Conservation (phyloP, 2,113 vertebrate species). For the Chloebia gouldiae region DNA sequence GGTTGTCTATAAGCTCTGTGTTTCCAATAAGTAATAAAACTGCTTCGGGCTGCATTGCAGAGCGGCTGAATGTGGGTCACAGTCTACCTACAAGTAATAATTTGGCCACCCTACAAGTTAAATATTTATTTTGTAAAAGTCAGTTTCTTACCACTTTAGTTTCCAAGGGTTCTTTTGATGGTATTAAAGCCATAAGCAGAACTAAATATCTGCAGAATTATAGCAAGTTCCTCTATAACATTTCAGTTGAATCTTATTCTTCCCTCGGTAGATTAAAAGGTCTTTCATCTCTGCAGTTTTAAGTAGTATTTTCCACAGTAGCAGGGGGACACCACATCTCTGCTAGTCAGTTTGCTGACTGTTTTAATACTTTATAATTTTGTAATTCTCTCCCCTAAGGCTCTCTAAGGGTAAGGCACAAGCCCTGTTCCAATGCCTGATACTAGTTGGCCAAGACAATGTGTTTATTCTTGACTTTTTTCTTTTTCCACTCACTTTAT, state of each 20-base stretch:
- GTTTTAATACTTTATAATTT: constrained; percentile 40
- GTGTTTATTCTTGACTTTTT: constrained; percentile 2
- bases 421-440: neutral
- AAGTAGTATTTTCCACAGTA: constrained; percentile 54
- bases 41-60: constrained; percentile 5
- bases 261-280: constrained; percentile 50
- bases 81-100: constrained; percentile 25
- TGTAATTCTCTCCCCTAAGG: neutral
- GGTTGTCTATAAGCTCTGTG: neutral
- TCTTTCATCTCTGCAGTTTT: constrained; percentile 56
- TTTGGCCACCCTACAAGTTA: constrained; percentile 10
- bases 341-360: constrained; percentile 37
- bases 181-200: constrained; percentile 52
- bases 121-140: constrained; percentile 48
- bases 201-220: constrained; percentile 53
- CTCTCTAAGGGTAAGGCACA: neutral
- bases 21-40: constrained; percentile 20
- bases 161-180: constrained; percentile 50
- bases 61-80: constrained; percentile 32
- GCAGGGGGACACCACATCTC: neutral
- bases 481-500: neutral
- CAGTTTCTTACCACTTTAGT: constrained; percentile 10
- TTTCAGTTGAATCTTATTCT: constrained; percentile 49
- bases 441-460: constrained; percentile 16
- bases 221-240: neutral